Conservation (phyloP, 2,888 invertebrate genomes). For the Drosophila kambysellisi region DNA sequence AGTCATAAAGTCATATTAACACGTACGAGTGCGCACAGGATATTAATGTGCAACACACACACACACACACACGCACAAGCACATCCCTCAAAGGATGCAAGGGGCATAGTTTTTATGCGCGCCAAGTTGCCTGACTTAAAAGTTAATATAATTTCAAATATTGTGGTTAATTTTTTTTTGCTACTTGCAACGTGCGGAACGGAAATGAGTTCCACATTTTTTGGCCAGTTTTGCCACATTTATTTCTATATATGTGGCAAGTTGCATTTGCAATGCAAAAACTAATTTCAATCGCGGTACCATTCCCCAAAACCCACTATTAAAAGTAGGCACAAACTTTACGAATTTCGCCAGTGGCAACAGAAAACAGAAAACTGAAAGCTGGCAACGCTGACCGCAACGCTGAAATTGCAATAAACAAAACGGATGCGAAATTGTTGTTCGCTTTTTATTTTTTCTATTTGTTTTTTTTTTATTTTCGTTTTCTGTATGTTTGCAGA, state of each 20-base stretch:
- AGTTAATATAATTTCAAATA: conserved; percentile 77
- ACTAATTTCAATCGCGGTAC: conserved; percentile 52
- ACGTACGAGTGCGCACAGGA: conserved; percentile 84
- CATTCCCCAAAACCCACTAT: conserved; percentile 9
- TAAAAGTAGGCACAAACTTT: conserved; percentile 56
- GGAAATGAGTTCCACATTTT: conserved; percentile 63
- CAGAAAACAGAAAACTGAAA: conserved; percentile 25
- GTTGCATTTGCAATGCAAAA: conserved; percentile 56
- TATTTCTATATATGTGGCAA: conserved; percentile 22
- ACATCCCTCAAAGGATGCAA: conserved; percentile 6
- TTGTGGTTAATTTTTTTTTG: conserved; percentile 71
- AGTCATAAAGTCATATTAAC: conserved; percentile 85
- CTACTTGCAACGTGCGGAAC: conserved; percentile 29
- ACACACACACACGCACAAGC: conserved; percentile 28
- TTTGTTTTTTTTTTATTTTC: no score
- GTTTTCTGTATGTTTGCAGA: conserved; percentile 13
- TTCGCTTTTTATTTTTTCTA: conserved; percentile 29
- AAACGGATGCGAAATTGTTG: conserved; percentile 62
- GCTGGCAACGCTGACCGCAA: conserved; percentile 29
- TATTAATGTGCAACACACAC: conserved; percentile 75
- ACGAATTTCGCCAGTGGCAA: conserved; percentile 60
- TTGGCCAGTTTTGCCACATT: conserved; percentile 31
- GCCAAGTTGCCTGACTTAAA: conserved; percentile 55
- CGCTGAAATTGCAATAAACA: conserved; percentile 67
- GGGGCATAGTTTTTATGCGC: conserved; percentile 37